Evolutionary conservation across 1,140 invertebrate genomes (phyloP).

Genomic region (Sycophila sp.): DNA sequence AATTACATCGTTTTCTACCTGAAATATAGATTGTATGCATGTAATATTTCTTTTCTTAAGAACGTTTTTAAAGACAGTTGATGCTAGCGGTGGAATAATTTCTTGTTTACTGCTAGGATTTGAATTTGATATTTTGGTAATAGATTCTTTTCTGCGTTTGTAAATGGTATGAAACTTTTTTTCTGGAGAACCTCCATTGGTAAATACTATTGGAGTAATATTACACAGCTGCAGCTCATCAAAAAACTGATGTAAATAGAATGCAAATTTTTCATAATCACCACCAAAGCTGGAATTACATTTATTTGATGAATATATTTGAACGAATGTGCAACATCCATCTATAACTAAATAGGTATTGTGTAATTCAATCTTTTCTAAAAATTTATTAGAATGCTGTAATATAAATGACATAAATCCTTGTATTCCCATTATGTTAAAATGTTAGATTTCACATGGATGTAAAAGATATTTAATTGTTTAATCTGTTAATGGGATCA

Average conservation of each 20-base stretch:
- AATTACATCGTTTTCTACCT: constrained; percentile 88
- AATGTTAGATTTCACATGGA: too few relatives aligned
- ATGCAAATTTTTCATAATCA: constrained; percentile 83
- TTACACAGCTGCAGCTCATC: constrained; percentile 76
- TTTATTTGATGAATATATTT: constrained; percentile 74
- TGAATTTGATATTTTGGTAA: constrained; percentile 64
- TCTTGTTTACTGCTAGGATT: constrained; percentile 61
- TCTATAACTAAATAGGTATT: constrained; percentile 83
- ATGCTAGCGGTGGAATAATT: constrained; percentile 76
- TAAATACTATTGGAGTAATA: constrained; percentile 78
- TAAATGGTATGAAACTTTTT: constrained; percentile 79
- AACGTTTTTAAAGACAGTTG: constrained; percentile 77
- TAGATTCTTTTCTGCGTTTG: constrained; percentile 71
- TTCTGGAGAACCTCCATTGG: constrained; percentile 83
- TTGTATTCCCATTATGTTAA: not conserved
- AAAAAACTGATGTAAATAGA: constrained; percentile 77
- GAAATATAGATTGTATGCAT: constrained; percentile 79
- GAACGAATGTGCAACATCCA: constrained; percentile 80
- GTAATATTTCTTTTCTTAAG: constrained; percentile 73
- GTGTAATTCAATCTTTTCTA: constrained; percentile 49
- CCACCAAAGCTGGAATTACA: constrained; percentile 82
- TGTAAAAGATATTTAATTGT: too few relatives aligned
- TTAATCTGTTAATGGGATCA: too few relatives aligned
- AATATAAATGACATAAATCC: not conserved
- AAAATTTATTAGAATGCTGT: not conserved